These are phyloP conservation scores for Temnothorax nylanderi DNA, from an alignment of 1,140 invertebrate genomes.

Conservation along the genomic window DNA sequence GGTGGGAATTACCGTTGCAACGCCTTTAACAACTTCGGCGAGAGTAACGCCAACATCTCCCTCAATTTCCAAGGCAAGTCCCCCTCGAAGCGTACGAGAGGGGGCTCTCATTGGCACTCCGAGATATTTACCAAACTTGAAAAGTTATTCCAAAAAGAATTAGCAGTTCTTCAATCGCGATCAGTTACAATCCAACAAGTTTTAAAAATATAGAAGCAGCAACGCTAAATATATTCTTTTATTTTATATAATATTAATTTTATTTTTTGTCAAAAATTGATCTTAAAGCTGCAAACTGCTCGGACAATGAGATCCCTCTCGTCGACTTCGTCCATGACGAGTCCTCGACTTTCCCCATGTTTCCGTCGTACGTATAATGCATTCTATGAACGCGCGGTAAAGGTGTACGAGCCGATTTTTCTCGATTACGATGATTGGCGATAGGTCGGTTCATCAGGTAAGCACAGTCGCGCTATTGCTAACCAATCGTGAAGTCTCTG, in stretches of 20 bases:
- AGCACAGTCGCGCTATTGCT: constrained; percentile 61
- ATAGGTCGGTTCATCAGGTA: constrained; percentile 51
- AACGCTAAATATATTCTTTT: background rate
- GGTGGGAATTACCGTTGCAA: constrained; percentile 99
- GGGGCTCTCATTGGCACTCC: constrained; percentile 35
- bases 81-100: constrained; percentile 55
- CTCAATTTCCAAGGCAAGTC: constrained; percentile 99
- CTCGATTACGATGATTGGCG: background rate
- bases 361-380: constrained; percentile 10
- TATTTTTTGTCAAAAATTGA: constrained; percentile 2
- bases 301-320: constrained; percentile 26
- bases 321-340: constrained; percentile 28
- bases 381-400: constrained; percentile 24
- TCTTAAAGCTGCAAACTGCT: background rate
- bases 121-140: background rate
- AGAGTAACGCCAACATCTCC: constrained; percentile 99
- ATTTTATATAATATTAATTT: constrained; percentile 3
- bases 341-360: constrained; percentile 36
- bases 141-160: background rate
- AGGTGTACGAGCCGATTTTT: constrained; percentile 6
- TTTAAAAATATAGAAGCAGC: background rate
- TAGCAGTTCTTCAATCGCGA: background rate
- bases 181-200: background rate
- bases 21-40: constrained; percentile 98
- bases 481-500: constrained; percentile 63